These are phyloP conservation scores for Perca fluviatilis DNA, from an alignment of 2,113 vertebrate genomes.

Conservation along the genomic window DNA sequence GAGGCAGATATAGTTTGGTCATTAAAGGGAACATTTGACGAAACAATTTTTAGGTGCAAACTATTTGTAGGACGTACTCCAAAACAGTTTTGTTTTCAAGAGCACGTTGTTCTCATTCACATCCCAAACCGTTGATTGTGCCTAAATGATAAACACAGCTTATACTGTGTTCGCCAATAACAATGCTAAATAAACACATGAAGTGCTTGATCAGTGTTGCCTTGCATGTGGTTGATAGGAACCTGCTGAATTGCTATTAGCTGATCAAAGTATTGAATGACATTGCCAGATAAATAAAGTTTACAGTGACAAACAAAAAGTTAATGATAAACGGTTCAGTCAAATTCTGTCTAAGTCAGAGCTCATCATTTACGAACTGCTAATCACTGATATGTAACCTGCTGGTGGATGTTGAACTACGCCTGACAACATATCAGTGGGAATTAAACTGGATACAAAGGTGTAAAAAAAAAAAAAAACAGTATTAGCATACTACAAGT, in stretches of 20 bases:
- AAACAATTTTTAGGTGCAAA: background rate
- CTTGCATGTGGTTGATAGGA: conserved; percentile 6
- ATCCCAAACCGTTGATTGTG: background rate
- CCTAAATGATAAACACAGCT: background rate
- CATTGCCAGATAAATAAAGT: background rate
- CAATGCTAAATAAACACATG: background rate
- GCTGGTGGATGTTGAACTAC: background rate
- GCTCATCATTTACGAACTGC: background rate
- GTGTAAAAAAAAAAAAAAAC: background rate
- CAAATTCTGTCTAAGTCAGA: background rate
- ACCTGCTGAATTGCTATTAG: background rate
- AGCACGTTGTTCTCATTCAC: background rate
- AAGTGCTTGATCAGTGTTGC: background rate
- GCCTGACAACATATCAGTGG: background rate
- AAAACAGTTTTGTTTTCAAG: background rate
- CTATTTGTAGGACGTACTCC: background rate
- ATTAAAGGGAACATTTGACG: background rate
- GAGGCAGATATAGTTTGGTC: background rate
- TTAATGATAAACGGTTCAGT: background rate
- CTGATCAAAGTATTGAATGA: background rate
- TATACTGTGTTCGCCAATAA: background rate
- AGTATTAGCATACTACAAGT: background rate
- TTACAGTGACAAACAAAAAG: background rate
- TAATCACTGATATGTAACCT: background rate
- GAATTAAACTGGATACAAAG: background rate